phyloP scores from a whole-genome alignment of 2,888 invertebrate genomes.

The Tachystola acroxantha region DNA sequence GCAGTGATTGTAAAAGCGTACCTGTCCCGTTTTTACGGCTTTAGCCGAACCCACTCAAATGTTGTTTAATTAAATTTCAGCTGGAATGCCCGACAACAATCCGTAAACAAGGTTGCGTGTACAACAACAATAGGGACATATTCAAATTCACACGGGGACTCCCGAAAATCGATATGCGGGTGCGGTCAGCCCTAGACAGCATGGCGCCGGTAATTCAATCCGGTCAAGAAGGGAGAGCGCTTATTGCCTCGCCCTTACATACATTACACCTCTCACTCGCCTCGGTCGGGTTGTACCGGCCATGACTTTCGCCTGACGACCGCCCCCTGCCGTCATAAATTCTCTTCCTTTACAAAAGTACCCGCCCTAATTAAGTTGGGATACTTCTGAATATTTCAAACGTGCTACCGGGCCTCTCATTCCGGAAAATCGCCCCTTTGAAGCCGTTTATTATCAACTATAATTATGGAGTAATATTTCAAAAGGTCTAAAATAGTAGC shows the following conservation, averaged over 20 bases:
- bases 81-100: constrained; percentile 7
- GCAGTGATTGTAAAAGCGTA: neutral
- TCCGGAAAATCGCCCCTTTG: constrained; percentile 31
- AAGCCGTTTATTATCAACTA: constrained; percentile 35
- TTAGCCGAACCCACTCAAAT: neutral
- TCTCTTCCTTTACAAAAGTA: constrained; percentile 43
- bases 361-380: constrained; percentile 56
- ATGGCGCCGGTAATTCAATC: constrained; percentile 54
- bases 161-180: constrained; percentile 42
- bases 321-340: constrained; percentile 45
- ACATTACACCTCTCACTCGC: constrained; percentile 47
- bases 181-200: constrained; percentile 55
- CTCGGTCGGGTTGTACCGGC: constrained; percentile 38
- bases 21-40: neutral
- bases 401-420: constrained; percentile 22
- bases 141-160: constrained; percentile 22
- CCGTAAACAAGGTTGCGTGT: constrained; percentile 22
- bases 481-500: constrained; percentile 23
- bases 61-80: constrained; percentile 9
- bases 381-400: constrained; percentile 56
- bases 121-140: constrained; percentile 18
- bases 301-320: constrained; percentile 47
- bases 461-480: constrained; percentile 38
- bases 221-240: constrained; percentile 52
- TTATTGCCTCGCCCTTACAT: constrained; percentile 49